A percentile compares a stretch with the other conserved stretches of the same genome.
These are phyloP conservation scores for Sebastes minor DNA, from an alignment of 2,797 vertebrate species.

Conservation along the genomic window DNA sequence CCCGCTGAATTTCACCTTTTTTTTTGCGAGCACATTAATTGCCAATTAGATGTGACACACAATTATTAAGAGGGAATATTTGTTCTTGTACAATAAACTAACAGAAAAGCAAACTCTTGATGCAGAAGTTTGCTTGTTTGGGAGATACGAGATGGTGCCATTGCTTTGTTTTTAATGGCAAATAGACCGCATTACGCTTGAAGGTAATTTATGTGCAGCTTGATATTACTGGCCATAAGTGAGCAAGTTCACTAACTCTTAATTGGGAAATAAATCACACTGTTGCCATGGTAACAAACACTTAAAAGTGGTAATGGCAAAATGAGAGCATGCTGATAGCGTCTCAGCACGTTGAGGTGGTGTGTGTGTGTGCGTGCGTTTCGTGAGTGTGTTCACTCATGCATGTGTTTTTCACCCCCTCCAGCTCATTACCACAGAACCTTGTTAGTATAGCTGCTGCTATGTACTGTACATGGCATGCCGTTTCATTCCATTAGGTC, in stretches of 20 bases:
- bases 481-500: conserved; percentile 53
- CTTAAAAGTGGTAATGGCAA: conserved; percentile 57
- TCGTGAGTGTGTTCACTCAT: conserved; percentile 27
- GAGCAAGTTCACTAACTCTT: conserved; percentile 69
- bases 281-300: conserved; percentile 61
- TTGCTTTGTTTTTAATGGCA: conserved; percentile 46
- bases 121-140: conserved; percentile 33
- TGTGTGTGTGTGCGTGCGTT: background rate
- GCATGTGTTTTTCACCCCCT: conserved; percentile 46
- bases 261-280: conserved; percentile 78
- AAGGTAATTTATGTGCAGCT: conserved; percentile 69
- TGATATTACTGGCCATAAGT: conserved; percentile 60
- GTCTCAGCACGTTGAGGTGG: conserved; percentile 22
- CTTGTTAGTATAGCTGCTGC: conserved; percentile 57
- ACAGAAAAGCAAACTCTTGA: conserved; percentile 22
- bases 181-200: conserved; percentile 35
- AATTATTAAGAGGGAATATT: conserved; percentile 49
- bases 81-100: conserved; percentile 30
- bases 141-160: conserved; percentile 16
- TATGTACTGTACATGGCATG: conserved; percentile 37
- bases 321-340: conserved; percentile 52
- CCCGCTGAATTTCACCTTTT: conserved; percentile 43
- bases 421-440: conserved; percentile 62
- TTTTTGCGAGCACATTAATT: conserved; percentile 57
- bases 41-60: conserved; percentile 41